These are phyloP conservation scores for Aporrectodea caliginosa DNA, from an alignment of 1,140 invertebrate species.

Conservation along the genomic window DNA sequence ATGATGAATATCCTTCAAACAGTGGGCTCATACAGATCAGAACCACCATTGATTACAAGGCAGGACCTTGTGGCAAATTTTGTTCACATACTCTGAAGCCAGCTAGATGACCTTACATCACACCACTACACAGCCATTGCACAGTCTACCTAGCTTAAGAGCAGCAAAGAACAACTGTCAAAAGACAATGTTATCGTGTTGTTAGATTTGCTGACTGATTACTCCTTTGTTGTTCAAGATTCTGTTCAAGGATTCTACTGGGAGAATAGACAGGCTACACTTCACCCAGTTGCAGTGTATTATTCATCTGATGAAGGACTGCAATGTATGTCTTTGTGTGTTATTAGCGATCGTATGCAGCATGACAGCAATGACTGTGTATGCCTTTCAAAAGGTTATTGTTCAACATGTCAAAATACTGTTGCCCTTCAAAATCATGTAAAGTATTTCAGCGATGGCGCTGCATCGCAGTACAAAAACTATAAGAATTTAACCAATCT, in stretches of 20 bases:
- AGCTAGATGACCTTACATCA: background rate
- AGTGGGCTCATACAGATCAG: background rate
- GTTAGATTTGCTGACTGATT: background rate
- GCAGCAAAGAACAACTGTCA: background rate
- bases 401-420: background rate
- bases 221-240: background rate
- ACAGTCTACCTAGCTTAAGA: background rate
- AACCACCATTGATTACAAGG: background rate
- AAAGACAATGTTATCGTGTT: background rate
- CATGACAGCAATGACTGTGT: background rate
- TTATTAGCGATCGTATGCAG: background rate
- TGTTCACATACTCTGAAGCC: background rate
- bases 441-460: background rate
- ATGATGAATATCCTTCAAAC: slow-evolving; percentile 3
- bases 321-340: background rate
- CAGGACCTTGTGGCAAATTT: background rate
- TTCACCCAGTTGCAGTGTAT: background rate
- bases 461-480: background rate
- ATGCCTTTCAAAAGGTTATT: background rate
- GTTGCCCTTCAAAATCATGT: background rate
- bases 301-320: background rate
- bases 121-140: background rate
- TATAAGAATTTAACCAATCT: background rate
- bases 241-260: background rate
- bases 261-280: background rate